phyloP scores from a whole-genome alignment of 2,113 vertebrate genomes.

The Osmerus eperlanus region DNA sequence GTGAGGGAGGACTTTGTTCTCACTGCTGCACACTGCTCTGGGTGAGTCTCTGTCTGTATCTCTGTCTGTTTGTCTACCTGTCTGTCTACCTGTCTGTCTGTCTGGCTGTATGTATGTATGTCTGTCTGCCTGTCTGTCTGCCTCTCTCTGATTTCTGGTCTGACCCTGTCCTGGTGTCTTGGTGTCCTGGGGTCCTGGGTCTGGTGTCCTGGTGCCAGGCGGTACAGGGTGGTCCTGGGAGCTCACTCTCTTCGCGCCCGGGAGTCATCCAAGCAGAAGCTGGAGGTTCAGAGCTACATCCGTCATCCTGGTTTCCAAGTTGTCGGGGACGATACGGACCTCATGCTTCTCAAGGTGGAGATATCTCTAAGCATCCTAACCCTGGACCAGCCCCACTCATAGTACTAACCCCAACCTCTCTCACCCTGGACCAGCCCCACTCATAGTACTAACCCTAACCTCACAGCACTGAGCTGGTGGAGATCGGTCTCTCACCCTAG shows the following conservation, averaged over 20 bases:
- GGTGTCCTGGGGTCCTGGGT: no score
- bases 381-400: not conserved
- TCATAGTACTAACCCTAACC: not conserved
- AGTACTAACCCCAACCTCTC: not conserved
- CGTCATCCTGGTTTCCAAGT: slow-evolving; percentile 45
- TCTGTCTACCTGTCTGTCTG: no score
- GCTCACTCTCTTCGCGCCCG: slow-evolving; percentile 29
- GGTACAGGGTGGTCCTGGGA: slow-evolving; percentile 64
- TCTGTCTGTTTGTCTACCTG: no score
- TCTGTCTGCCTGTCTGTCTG: not conserved
- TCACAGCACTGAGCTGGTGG: no score
- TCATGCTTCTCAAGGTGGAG: slow-evolving; percentile 73
- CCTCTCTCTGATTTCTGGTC: not conserved
- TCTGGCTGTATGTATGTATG: no score
- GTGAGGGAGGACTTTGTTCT: slow-evolving; percentile 69
- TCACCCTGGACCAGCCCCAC: not conserved
- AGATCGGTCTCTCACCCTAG: not conserved
- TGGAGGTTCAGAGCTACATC: slow-evolving; percentile 20
- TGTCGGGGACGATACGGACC: slow-evolving; percentile 50
- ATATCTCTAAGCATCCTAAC: not conserved
- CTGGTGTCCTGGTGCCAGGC: slow-evolving; percentile 35
- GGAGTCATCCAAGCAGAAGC: slow-evolving; percentile 43
- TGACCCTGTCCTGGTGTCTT: no score
- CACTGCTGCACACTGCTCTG: slow-evolving; percentile 73
- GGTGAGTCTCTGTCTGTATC: slow-evolving; percentile 38